phyloP scores from a whole-genome alignment of 2,888 invertebrate genomes.

The Drosophila nigritarsus region DNA sequence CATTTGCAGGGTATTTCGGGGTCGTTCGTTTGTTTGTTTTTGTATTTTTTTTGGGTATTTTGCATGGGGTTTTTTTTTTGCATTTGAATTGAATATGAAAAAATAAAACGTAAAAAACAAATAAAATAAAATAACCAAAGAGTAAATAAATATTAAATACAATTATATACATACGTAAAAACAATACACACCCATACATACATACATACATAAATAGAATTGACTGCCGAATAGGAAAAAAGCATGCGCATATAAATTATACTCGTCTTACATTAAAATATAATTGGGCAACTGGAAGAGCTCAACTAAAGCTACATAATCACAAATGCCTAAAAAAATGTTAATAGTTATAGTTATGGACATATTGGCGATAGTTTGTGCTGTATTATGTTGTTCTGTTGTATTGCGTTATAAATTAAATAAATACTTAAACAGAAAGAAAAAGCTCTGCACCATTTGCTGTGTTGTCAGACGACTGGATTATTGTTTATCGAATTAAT shows the following conservation, averaged over 20 bases:
- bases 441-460: conserved; percentile 56
- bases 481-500: conserved; percentile 64
- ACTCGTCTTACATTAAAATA: conserved; percentile 1
- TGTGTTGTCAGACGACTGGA: conserved; percentile 62
- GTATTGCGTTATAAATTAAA: conserved; percentile 29
- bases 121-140: conserved; percentile 50
- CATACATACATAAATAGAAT: conserved; percentile 12
- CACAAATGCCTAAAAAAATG: neutral
- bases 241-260: conserved; percentile 14
- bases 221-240: neutral
- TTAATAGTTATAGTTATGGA: neutral
- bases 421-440: conserved; percentile 20
- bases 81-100: conserved; percentile 51
- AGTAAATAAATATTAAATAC: conserved; percentile 41
- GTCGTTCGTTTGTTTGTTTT: conserved; percentile 24
- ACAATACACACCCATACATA: conserved; percentile 3
- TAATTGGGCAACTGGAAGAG: neutral
- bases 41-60: conserved; percentile 25
- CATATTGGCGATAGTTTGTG: conserved; percentile 11
- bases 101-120: conserved; percentile 63
- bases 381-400: conserved; percentile 31
- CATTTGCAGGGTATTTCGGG: conserved; percentile 36
- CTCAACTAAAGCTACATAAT: conserved; percentile 13
- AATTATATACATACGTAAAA: conserved; percentile 44
- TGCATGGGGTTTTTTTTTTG: conserved; percentile 25